Percentiles rank a stretch among this genome's conserved stretches.
These are phyloP conservation scores for Formicarius rufipectus DNA, from an alignment of 2,113 vertebrate species.

Conservation along the genomic window DNA sequence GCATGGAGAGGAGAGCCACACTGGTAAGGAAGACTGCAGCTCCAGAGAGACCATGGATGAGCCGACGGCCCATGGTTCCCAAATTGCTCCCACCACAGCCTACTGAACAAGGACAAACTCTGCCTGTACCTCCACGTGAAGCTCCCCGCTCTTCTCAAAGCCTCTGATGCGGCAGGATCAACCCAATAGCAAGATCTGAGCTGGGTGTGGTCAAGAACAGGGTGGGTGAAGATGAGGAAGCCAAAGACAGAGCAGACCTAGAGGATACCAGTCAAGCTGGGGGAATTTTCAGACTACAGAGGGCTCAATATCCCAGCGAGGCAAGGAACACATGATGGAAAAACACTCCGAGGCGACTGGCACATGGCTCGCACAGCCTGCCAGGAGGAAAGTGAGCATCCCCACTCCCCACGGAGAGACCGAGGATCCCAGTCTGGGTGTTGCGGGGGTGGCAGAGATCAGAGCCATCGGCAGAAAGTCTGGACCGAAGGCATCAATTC, in stretches of 20 bases:
- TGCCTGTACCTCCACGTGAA: not conserved
- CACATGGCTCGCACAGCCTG: not conserved
- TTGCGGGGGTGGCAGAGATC: not conserved
- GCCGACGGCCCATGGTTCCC: constrained; percentile 29
- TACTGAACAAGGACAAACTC: not conserved
- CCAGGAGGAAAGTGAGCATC: not conserved
- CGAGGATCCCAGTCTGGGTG: not conserved
- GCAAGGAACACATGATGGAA: not conserved
- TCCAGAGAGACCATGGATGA: constrained; percentile 50
- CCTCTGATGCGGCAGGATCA: not conserved
- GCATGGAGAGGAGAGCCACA: constrained; percentile 30
- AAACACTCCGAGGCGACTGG: accelerated
- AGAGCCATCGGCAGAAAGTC: not conserved
- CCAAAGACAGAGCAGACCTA: not conserved
- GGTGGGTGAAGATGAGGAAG: not conserved
- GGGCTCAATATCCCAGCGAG: not conserved
- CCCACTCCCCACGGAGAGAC: accelerated
- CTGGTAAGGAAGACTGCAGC: constrained; percentile 23
- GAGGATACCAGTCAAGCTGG: not conserved
- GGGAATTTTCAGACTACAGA: not conserved
- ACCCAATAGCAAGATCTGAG: not conserved
- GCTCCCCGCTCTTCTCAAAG: not conserved
- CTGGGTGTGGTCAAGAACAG: not conserved
- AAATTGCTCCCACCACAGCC: accelerated
- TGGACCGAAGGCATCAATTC: not conserved